Evolutionary conservation across 64 coral and sea anemone genomes (phyloP), one percentile per base, ranked within the genome.

Genomic region (Montipora capricornis): DNA sequence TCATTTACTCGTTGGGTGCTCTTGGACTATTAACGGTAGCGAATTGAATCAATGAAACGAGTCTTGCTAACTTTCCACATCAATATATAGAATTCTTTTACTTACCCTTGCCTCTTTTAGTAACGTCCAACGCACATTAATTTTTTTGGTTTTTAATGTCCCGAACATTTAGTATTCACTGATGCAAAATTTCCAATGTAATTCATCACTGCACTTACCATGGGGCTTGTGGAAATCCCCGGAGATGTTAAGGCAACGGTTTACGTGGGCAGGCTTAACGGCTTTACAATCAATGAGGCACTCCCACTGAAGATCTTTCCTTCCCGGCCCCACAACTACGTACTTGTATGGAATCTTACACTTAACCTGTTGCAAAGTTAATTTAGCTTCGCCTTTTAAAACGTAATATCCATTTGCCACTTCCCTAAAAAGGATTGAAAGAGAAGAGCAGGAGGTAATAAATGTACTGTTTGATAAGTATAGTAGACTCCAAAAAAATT

Each of bases 241-340:
- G 52, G n/a, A n/a, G n/a, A n/a, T n/a, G 50, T 5, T 9, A 12
- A 91, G 53, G 55, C 50, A 91, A 5, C 89, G 89, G 24, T 91
- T 91, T 15, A 81, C 73, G 75, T 91, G 89, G 16, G 13, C 80
- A 11, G 10, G 5, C 5, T 45, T 6, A 6, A 59, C 0, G 12
- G 61, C 6, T 15, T 7, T 50, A 37, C 1, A 91, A 8, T 49
- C 89, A 9, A 91, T 53, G 4, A 91, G 70, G 49, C 70, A 80
- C 73, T 91, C 89, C 89, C 89, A 91, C n/a, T n/a, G n/a, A 9
- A 91, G 8, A 59, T 83, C 68, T 3, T 77, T 77, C 47, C 88
- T 29, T 45, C 37, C 13, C 0, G 50, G 6, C 13, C 1, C 57
- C 4, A 75, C 1, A 17, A 91, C 80, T 7, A 58, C 47, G 53